Base-by-base conservation (phyloP, 30 jellyfish, hydroid and myxozoan genomes). In the Aurelia sp. region DNA sequence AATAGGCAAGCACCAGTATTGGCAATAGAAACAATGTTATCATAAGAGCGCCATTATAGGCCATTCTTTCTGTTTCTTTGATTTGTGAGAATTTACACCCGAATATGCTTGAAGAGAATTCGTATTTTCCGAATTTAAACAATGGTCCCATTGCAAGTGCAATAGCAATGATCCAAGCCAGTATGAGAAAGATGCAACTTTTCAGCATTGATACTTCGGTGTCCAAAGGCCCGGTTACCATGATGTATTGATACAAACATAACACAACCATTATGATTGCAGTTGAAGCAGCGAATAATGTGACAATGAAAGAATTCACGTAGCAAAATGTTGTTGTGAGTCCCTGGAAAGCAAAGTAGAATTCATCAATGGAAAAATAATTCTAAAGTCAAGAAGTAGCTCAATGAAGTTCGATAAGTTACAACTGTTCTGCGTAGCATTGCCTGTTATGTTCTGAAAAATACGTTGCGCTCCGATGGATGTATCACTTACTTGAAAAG, bases 181-280 rank as follows among this genome's bases (percentile, higher is more conserved):
- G 13, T 11, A 59, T 1, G 2, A 88, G 17, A 68, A 81, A 79
- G 48, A 62, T 30, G 71, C 76, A 44, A 67, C 91, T 59, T 13
- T 71, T 66, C 19, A 88, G 47, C 15, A 80, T 62, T 12, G 88
- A 72, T 20, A 88, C 84, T 31, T 61, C 19, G 0, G 59, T 12
- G 62, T 88, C 89, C 9, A 79, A 33, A 11, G 96, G 96, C 33
- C 91, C 85, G 40, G 96, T 55, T 22, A 79, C 89, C 96, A 80
- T 79, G 21, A 88, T 68, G 77, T 71, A 88, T 73, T 88, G 96
- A 48, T 70, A 88, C 22, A 88, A 41, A 76, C 84, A 62, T 19
- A 80, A 23, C 1, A 70, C 78, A 18, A 72, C 66, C 44, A 88
- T 88, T 16, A 79, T 58, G 73, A 88, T 47, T 3, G 74, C 83